Evolutionary conservation across 2,113 vertebrate genomes (phyloP).

Genomic region (Anolis carolinensis): DNA sequence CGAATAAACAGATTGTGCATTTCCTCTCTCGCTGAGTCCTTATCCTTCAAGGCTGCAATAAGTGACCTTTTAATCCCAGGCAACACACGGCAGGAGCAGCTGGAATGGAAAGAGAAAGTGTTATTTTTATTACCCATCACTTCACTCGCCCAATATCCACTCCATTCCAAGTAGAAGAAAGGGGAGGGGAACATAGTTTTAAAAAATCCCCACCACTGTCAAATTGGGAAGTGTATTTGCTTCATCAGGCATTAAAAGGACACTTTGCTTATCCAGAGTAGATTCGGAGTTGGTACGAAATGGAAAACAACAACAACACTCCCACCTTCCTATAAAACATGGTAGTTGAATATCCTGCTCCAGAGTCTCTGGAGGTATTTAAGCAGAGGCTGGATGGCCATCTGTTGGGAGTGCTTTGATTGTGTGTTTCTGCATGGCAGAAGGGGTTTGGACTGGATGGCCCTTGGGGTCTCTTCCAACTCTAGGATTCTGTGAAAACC

Average conservation of each 20-base stretch:
- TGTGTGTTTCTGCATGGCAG: no score
- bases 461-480: no score
- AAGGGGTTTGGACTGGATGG: no score
- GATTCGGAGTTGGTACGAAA: background rate
- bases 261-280: background rate
- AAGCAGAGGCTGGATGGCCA: no score
- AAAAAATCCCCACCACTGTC: background rate
- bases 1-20: conserved; percentile 69
- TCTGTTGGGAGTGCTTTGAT: no score
- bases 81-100: conserved; percentile 54
- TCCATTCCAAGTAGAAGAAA: conserved; percentile 44
- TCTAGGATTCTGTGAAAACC: no score
- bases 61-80: conserved; percentile 60
- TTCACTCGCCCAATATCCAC: conserved; percentile 58
- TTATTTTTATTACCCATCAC: conserved; percentile 23
- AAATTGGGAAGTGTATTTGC: conserved; percentile 22
- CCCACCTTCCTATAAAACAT: background rate
- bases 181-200: background rate
- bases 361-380: background rate
- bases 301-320: background rate
- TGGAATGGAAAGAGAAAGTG: conserved; percentile 64
- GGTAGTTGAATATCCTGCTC: background rate
- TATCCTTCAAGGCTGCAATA: conserved; percentile 68
- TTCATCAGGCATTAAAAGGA: background rate
- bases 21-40: conserved; percentile 55